phyloP scores from a whole-genome alignment of 2,797 vertebrate genomes.

The Macropus fuliginosus region DNA sequence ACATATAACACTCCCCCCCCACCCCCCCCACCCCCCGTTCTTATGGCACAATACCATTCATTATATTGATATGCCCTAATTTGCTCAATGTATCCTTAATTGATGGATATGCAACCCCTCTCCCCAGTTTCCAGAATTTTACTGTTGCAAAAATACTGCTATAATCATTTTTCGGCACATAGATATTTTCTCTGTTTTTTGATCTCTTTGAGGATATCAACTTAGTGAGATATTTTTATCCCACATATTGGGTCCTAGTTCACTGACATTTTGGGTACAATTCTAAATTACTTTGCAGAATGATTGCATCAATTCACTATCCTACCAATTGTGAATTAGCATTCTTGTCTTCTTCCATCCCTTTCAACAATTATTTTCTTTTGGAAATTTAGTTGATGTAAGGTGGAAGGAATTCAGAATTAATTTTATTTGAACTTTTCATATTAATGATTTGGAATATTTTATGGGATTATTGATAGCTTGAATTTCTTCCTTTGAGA shows the following conservation, averaged over 20 bases:
- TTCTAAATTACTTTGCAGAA: neutral
- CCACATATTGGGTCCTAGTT: neutral
- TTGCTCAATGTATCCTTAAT: neutral
- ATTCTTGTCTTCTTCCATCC: neutral
- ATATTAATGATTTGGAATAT: neutral
- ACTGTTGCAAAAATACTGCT: neutral
- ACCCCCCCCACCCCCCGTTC: neutral
- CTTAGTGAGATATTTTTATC: neutral
- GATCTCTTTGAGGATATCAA: neutral
- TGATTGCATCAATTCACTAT: neutral
- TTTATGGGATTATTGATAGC: neutral
- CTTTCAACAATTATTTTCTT: neutral
- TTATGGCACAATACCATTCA: neutral
- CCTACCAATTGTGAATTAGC: neutral
- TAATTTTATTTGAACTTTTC: neutral
- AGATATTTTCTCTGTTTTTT: neutral
- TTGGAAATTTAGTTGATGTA: neutral
- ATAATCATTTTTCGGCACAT: neutral
- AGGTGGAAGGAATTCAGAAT: neutral
- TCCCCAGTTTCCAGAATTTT: neutral
- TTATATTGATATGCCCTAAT: neutral
- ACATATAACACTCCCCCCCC: neutral
- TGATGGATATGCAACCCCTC: neutral
- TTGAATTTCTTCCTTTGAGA: neutral
- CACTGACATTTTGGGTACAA: neutral